Percentiles rank a stretch among this genome's conserved stretches.
These are phyloP conservation scores for Hylomyscus alleni DNA, from an alignment of 2,797 vertebrate species.

Conservation along the genomic window DNA sequence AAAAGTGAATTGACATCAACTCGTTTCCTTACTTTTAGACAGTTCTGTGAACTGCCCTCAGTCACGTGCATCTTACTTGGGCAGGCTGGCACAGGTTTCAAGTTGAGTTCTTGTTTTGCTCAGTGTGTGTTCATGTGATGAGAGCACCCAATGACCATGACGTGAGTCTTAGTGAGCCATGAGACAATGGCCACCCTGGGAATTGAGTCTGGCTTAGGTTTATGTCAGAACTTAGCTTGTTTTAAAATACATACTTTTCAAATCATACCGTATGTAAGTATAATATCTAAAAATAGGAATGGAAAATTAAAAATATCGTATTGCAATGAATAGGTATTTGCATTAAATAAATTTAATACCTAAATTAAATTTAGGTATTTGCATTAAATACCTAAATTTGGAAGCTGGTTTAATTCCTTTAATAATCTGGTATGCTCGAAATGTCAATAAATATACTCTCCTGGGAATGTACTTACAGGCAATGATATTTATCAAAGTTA, in stretches of 20 bases:
- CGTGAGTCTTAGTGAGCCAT: background rate
- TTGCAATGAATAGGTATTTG: no score
- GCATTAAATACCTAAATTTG: slow-evolving; percentile 61
- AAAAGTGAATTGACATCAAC: background rate
- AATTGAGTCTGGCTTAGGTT: background rate
- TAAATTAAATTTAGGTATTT: no score
- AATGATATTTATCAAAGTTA: slow-evolving; percentile 71
- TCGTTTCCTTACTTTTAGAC: background rate
- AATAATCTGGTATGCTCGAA: slow-evolving; percentile 53
- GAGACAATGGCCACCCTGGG: background rate
- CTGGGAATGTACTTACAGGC: slow-evolving; percentile 61
- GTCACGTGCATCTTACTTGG: fast-evolving
- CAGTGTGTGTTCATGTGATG: background rate
- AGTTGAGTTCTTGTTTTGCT: background rate
- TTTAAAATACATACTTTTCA: background rate
- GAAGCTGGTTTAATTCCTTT: slow-evolving; percentile 48
- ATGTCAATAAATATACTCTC: slow-evolving; percentile 23
- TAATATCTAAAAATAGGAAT: background rate
- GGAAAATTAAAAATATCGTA: background rate
- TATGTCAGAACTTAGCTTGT: background rate
- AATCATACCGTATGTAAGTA: background rate
- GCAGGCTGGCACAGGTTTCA: background rate
- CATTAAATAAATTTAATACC: no score
- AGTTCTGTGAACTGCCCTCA: background rate
- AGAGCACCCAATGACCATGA: background rate